Evolutionary conservation across 2,797 vertebrate species (phyloP).

Genomic region (Podarcis siculus): DNA sequence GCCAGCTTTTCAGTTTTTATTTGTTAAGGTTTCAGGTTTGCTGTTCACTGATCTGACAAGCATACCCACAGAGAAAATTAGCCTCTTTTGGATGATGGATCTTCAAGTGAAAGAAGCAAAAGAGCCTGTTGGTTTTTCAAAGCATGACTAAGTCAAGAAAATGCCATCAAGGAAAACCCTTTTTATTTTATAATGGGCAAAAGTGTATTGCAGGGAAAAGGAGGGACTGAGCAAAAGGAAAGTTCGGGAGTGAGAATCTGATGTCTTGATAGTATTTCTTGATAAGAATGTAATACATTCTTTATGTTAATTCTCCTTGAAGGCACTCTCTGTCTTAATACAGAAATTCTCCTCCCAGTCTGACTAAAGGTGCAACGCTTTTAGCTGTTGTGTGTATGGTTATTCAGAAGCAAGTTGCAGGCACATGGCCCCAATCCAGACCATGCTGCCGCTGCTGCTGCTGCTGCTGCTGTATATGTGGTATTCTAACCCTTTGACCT

Average conservation of each 20-base stretch:
- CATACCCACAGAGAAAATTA: slow-evolving; percentile 41
- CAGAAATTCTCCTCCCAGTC: slow-evolving; percentile 28
- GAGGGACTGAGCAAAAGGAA: background rate
- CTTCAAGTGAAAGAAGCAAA: slow-evolving; percentile 21
- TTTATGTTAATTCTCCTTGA: background rate
- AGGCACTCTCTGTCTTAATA: slow-evolving; percentile 15
- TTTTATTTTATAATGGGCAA: slow-evolving; percentile 1
- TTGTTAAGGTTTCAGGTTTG: slow-evolving; percentile 37
- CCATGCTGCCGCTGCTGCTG: background rate
- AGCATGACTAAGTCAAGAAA: background rate
- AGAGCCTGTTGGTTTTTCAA: slow-evolving; percentile 32
- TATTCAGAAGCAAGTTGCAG: background rate
- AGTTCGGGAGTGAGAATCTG: background rate
- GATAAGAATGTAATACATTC: background rate
- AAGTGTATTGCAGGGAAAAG: background rate
- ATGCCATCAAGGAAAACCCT: background rate
- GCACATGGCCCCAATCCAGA: background rate
- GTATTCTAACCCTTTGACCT: background rate
- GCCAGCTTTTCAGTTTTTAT: slow-evolving; percentile 37
- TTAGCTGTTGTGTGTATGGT: background rate
- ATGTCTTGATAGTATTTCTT: background rate
- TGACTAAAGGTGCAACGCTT: slow-evolving; percentile 20
- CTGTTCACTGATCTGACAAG: slow-evolving; percentile 40
- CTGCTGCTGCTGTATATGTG: no score
- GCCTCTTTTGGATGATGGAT: slow-evolving; percentile 4